These are phyloP conservation scores for Lamellibrachia columna DNA, from an alignment of 2,888 invertebrate genomes.

Conservation along the genomic window DNA sequence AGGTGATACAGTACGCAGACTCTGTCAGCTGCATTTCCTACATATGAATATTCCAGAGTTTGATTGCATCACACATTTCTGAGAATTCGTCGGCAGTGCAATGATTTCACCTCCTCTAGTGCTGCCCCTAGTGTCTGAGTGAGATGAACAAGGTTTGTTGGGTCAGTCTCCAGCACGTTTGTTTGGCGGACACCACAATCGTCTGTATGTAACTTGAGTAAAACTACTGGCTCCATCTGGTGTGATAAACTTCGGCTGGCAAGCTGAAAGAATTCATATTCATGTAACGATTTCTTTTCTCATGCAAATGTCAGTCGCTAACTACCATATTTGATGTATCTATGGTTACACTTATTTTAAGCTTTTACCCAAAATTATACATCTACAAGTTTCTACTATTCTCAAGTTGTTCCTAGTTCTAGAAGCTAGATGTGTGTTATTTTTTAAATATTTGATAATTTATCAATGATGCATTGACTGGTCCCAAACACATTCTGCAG, in stretches of 20 bases:
- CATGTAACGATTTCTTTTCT: background rate
- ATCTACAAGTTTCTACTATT: background rate
- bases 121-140: constrained; percentile 74
- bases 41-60: constrained; percentile 16
- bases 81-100: constrained; percentile 66
- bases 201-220: constrained; percentile 56
- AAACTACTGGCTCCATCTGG: constrained; percentile 55
- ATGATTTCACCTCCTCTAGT: constrained; percentile 72
- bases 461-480: background rate
- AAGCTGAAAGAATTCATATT: constrained; percentile 47
- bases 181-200: constrained; percentile 48
- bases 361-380: background rate
- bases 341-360: background rate
- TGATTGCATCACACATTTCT: constrained; percentile 54
- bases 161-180: constrained; percentile 69
- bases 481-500: too few relatives aligned
- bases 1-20: background rate
- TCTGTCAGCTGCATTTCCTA: background rate
- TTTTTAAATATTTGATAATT: background rate
- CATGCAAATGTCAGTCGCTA: background rate
- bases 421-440: background rate
- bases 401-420: background rate
- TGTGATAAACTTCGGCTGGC: constrained; percentile 58
- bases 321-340: background rate
- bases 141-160: constrained; percentile 73